Percentiles rank a stretch among this genome's conserved stretches.
These are phyloP conservation scores for Leptinotarsa rubiginosa DNA, from an alignment of 2,888 invertebrate species.

Conservation along the genomic window DNA sequence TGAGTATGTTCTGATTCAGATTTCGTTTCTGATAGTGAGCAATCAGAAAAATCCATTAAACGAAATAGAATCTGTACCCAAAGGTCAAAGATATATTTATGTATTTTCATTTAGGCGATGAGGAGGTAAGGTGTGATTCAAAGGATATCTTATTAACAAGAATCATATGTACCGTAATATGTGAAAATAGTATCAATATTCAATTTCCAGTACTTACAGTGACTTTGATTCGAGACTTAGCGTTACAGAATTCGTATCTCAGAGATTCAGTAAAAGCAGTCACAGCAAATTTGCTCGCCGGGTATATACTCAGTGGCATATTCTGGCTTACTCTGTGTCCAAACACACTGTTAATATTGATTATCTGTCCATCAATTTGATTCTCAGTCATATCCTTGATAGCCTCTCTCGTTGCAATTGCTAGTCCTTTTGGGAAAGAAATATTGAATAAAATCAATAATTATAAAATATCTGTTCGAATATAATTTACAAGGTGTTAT, in stretches of 20 bases:
- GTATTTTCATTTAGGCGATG: too few relatives aligned
- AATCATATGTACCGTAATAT: too few relatives aligned
- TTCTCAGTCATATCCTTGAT: constrained; percentile 50
- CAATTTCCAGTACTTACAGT: constrained; percentile 41
- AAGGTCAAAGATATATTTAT: too few relatives aligned
- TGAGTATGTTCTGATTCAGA: too few relatives aligned
- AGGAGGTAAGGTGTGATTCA: too few relatives aligned
- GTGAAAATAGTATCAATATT: background rate
- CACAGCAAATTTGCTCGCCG: constrained; percentile 49
- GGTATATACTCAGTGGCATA: constrained; percentile 45
- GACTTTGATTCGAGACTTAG: constrained; percentile 48
- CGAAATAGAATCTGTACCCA: too few relatives aligned
- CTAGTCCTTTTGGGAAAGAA: constrained; percentile 38
- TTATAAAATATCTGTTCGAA: too few relatives aligned
- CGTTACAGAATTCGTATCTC: constrained; percentile 43
- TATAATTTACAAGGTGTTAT: too few relatives aligned
- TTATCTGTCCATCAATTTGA: constrained; percentile 50
- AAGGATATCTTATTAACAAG: too few relatives aligned
- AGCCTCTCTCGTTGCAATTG: constrained; percentile 51
- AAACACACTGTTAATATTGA: constrained; percentile 52
- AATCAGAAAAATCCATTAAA: too few relatives aligned
- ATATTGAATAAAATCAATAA: constrained; percentile 12
- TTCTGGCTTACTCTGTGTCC: constrained; percentile 47
- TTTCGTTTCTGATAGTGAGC: too few relatives aligned
- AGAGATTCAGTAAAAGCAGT: constrained; percentile 49